A percentile compares a stretch with the other conserved stretches of the same genome.
Conservation (phyloP, 1,140 invertebrate genomes). For the Schlechtendalia chinensis region DNA sequence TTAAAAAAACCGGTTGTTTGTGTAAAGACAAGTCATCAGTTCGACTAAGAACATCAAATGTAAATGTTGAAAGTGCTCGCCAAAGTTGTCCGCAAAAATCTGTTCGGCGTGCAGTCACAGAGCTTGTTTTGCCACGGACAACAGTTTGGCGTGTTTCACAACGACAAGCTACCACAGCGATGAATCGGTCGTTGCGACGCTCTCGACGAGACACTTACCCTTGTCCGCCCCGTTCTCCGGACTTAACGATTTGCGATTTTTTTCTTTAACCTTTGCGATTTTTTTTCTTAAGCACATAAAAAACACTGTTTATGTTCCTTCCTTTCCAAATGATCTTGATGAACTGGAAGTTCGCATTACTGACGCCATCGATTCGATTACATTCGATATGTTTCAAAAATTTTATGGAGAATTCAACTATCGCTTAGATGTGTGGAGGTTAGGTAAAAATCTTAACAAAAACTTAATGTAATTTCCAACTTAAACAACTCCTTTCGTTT, state of each 20-base stretch:
- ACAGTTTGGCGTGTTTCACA: background rate
- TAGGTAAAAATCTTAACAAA: background rate
- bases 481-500: no score
- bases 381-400: no score
- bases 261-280: no score
- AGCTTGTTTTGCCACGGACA: background rate
- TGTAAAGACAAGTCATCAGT: no score
- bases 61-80: no score
- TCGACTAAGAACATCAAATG: no score
- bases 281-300: background rate
- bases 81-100: background rate
- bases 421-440: background rate
- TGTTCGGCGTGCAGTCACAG: background rate
- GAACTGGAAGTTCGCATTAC: no score
- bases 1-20: no score
- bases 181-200: conserved; percentile 20
- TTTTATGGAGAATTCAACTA: background rate
- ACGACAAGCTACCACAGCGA: background rate
- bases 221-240: background rate
- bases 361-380: no score
- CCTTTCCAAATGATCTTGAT: no score
- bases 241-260: background rate
- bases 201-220: background rate
- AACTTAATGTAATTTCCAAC: background rate
- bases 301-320: background rate